phyloP scores from a whole-genome alignment of 2,113 vertebrate genomes.

The Neodontobutis hainanensis region DNA sequence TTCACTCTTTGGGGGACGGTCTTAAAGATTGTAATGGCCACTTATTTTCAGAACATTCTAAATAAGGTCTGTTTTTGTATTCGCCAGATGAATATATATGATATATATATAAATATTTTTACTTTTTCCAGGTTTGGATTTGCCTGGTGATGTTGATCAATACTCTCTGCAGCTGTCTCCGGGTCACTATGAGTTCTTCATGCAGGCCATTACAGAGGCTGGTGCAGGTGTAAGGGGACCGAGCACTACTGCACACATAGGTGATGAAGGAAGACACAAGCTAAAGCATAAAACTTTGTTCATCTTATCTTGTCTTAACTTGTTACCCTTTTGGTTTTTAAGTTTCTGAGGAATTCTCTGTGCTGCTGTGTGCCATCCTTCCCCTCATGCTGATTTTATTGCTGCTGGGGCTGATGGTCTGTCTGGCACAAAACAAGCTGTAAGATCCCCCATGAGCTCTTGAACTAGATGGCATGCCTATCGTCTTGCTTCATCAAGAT shows the following conservation, averaged over 20 bases:
- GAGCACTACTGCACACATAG: conserved; percentile 22
- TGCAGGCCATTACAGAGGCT: conserved; percentile 62
- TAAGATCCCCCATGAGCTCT: conserved; percentile 14
- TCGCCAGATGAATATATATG: no score
- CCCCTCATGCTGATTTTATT: conserved; percentile 25
- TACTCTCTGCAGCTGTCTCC: conserved; percentile 53
- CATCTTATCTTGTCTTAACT: not conserved
- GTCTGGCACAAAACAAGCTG: conserved; percentile 29
- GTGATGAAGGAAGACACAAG: conserved; percentile 13
- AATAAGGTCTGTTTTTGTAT: no score
- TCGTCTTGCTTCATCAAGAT: no score
- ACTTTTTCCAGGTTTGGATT: conserved; percentile 28
- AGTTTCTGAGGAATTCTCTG: conserved; percentile 42
- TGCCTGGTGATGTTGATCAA: conserved; percentile 18
- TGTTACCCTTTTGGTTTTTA: conserved; percentile 6
- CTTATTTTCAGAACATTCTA: no score
- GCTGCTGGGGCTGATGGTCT: conserved; percentile 37
- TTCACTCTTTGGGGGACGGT: no score
- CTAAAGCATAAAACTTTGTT: not conserved
- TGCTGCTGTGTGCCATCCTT: conserved; percentile 13
- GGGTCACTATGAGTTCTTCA: conserved; percentile 57
- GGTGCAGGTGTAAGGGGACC: conserved; percentile 57
- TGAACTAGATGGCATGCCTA: no score
- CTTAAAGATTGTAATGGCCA: no score
- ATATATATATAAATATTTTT: not conserved